Conservation (phyloP, 2,113 vertebrate species). For the Brachionichthys hirsutus region DNA sequence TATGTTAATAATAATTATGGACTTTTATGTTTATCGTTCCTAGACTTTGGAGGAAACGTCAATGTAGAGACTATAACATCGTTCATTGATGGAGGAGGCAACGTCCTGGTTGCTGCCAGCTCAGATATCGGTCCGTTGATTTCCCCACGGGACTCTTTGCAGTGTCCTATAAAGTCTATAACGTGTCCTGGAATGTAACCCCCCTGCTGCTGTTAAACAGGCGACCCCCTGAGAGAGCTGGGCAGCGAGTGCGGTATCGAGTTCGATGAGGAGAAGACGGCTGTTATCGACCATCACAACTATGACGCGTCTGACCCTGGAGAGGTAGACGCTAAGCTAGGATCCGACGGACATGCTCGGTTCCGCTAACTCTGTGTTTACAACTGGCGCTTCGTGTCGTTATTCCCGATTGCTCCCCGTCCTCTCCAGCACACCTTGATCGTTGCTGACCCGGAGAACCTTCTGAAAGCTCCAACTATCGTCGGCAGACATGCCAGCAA, state of each 20-base stretch:
- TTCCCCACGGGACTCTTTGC: not conserved
- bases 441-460: constrained; percentile 89
- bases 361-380: not conserved
- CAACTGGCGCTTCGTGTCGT: not conserved
- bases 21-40: constrained; percentile 18
- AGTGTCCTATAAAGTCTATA: not conserved
- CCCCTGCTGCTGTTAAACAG: constrained; percentile 61
- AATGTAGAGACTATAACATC: constrained; percentile 94
- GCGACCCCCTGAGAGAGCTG: constrained; percentile 93
- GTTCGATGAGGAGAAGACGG: constrained; percentile 97
- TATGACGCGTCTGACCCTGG: constrained; percentile 92
- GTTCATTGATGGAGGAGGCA: constrained; percentile 95
- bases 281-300: constrained; percentile 96
- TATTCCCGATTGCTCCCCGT: constrained; percentile 6
- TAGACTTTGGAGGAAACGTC: constrained; percentile 98
- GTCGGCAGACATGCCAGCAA: constrained; percentile 86
- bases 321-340: constrained; percentile 77
- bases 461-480: constrained; percentile 95
- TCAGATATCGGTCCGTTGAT: constrained; percentile 89
- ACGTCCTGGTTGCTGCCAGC: constrained; percentile 90
- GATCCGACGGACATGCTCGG: not conserved
- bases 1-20: not conserved
- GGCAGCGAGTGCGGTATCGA: constrained; percentile 97
- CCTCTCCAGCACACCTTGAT: constrained; percentile 88
- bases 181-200: not conserved